phyloP scores from a whole-genome alignment of 2,113 vertebrate genomes.

The Gallinago media region DNA sequence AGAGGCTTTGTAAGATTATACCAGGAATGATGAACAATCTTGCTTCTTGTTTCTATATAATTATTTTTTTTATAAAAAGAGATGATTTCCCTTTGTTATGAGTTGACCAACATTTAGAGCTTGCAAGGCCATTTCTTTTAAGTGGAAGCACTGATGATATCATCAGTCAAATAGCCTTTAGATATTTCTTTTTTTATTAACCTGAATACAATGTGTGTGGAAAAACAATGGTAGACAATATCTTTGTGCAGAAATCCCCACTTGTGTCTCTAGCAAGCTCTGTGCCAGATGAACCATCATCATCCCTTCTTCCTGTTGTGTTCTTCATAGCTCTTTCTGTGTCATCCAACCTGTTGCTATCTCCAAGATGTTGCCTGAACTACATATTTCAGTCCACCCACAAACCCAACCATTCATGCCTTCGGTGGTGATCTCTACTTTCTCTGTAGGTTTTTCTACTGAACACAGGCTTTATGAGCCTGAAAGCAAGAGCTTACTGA shows the following conservation, averaged over 20 bases:
- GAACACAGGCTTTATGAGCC: background rate
- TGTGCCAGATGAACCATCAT: background rate
- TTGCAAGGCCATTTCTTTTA: background rate
- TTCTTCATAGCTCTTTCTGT: background rate
- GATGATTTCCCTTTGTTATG: background rate
- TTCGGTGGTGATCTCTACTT: background rate
- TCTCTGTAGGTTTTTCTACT: background rate
- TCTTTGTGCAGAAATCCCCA: background rate
- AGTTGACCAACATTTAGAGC: background rate
- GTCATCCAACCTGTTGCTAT: background rate
- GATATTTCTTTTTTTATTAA: background rate
- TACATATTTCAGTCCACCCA: background rate
- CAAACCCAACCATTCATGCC: background rate
- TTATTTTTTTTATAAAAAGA: background rate
- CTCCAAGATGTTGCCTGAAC: background rate
- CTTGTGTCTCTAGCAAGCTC: background rate
- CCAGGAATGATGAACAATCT: background rate
- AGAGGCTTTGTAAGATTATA: background rate
- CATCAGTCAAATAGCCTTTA: background rate
- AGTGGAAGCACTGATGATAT: background rate
- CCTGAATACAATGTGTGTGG: background rate
- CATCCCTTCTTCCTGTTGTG: background rate
- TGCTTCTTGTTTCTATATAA: background rate
- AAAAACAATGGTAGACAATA: background rate
- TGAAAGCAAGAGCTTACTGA: background rate